Conservation (phyloP, 2,113 vertebrate genomes). For the Gambusia holbrooki region DNA sequence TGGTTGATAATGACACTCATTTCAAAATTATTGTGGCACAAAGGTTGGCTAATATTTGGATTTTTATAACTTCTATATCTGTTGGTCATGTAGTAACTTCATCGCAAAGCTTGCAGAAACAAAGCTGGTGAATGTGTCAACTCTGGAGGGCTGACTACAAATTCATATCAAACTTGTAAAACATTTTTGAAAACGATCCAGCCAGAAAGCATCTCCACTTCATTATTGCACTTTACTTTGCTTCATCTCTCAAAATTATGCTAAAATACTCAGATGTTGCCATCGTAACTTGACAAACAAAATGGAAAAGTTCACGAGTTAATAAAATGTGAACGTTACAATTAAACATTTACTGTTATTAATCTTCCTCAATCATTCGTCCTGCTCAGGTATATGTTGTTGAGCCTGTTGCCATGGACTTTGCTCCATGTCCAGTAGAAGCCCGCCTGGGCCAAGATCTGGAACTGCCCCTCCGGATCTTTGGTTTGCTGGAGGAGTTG, state of each 20-base stretch:
- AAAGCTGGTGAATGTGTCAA: too few relatives aligned
- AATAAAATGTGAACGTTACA: neutral
- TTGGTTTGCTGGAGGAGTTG: slow-evolving; percentile 77
- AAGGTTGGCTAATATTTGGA: neutral
- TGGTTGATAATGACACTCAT: slow-evolving; percentile 4
- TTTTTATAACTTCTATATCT: neutral
- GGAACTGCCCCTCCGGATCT: slow-evolving; percentile 90
- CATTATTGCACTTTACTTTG: too few relatives aligned
- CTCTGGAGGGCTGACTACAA: too few relatives aligned
- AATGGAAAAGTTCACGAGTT: neutral
- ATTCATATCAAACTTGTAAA: too few relatives aligned
- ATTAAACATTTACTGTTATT: neutral
- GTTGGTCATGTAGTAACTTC: neutral
- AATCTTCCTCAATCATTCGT: neutral
- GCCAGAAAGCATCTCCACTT: too few relatives aligned
- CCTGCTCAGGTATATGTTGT: slow-evolving; percentile 88
- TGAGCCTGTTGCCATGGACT: slow-evolving; percentile 92
- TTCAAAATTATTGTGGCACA: neutral
- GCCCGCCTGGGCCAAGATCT: slow-evolving; percentile 82
- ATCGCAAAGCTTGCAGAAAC: too few relatives aligned
- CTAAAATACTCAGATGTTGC: neutral
- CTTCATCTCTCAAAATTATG: neutral
- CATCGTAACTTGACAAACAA: neutral
- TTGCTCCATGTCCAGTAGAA: slow-evolving; percentile 87
- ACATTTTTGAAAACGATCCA: too few relatives aligned